Base-by-base conservation (phyloP, 2,888 invertebrate genomes). In the Latrodectus hesperus region DNA sequence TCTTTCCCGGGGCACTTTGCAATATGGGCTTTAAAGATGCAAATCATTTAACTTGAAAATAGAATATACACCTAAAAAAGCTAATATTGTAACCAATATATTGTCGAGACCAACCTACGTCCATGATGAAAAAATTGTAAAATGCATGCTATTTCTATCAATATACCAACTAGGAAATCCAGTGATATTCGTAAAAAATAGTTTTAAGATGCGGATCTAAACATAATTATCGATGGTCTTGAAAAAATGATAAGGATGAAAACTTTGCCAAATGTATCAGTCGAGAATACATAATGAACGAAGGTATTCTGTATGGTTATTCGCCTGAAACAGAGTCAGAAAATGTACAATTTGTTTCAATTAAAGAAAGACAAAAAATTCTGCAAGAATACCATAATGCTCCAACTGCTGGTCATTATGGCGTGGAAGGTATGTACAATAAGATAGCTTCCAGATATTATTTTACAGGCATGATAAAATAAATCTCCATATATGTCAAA, bases 31-130 rank as follows among this genome's bases (percentile, higher is more conserved):
- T 74, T 74, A 17, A 22, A 53, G 52, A 17, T 74, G 1, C 74
- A 74, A 53, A 14, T 9, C 12, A 52, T 52, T 22, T 10, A 74
- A 3, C 10, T 53, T 22, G 22, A 22, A 22, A 22, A 22, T 22
- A 22, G 22, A 22, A 17, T 53, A 74, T 53, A 53, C 49, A 52
- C 55, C 74, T n/a, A 53, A 53, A 74, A 74, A 74, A 55, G 12
- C 53, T 55, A 74, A 74, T 55, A 53, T 74, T 22, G 12, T 74
- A 53, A 1, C 74, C 14, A 53, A 51, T 53, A 1, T 71, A 9
- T 22, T 38, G 9, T 6, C 71, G 9, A 11, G 74, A 4, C 11
- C 74, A n/a, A 5, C 12, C 16, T 53, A 49, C 4, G 0, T 22
- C n/a, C 9, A 74, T 53, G 53, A 55, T 12, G 49, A 53, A 5